A percentile compares a stretch with the other conserved stretches of the same genome.
phyloP scores from a whole-genome alignment of 2,113 vertebrate genomes.

The Bucco capensis region DNA sequence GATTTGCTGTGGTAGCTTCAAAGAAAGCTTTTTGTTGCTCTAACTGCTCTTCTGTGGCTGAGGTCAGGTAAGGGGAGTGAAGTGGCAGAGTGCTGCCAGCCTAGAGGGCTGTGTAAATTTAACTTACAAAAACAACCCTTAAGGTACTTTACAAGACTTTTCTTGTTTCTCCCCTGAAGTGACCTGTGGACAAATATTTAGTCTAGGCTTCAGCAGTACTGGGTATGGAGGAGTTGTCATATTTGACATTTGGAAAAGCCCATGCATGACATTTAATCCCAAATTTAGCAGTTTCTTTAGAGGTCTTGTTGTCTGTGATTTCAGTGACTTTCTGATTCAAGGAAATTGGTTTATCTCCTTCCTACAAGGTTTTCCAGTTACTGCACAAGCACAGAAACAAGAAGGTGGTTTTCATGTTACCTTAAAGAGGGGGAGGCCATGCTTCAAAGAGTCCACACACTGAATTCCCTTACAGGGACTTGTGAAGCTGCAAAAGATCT shows the following conservation, averaged over 20 bases:
- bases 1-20: background rate
- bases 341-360: slow-evolving; percentile 23
- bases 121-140: background rate
- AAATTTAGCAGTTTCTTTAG: background rate
- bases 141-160: background rate
- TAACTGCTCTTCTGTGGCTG: background rate
- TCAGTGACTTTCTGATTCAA: slow-evolving; percentile 37
- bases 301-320: background rate
- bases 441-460: background rate
- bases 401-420: background rate
- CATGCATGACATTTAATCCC: background rate
- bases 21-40: background rate
- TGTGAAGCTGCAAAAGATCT: background rate
- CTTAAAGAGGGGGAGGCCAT: background rate
- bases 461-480: background rate
- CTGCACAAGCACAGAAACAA: background rate
- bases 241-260: slow-evolving; percentile 14
- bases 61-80: slow-evolving; percentile 1
- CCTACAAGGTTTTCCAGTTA: slow-evolving; percentile 5
- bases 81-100: background rate
- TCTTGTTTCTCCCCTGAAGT: slow-evolving; percentile 12
- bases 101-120: slow-evolving; percentile 13
- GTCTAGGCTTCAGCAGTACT: background rate
- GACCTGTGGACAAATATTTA: slow-evolving; percentile 33
- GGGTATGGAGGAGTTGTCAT: background rate